phyloP scores from a whole-genome alignment of 2,888 invertebrate genomes.

The Himalopsyche tibetana region DNA sequence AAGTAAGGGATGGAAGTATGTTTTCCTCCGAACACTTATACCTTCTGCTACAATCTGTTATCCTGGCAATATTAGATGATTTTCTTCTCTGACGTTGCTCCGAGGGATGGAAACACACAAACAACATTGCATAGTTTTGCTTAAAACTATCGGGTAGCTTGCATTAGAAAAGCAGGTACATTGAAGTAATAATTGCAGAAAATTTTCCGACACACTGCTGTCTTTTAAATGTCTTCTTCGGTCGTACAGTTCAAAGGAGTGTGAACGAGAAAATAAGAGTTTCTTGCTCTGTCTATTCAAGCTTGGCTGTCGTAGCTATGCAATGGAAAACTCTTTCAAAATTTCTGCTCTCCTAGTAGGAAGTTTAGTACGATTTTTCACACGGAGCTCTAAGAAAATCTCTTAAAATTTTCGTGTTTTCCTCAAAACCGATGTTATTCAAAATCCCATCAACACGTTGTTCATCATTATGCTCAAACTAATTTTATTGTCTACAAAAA shows the following conservation, averaged over 20 bases:
- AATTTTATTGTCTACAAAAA: neutral
- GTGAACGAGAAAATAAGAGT: conserved; percentile 54
- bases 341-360: conserved; percentile 58
- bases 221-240: neutral
- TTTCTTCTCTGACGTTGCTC: conserved; percentile 65
- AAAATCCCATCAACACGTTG: neutral
- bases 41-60: conserved; percentile 45
- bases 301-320: neutral
- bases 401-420: conserved; percentile 45
- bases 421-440: neutral
- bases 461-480: neutral
- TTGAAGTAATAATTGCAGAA: neutral
- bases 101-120: conserved; percentile 45
- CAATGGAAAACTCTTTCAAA: conserved; percentile 47
- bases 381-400: conserved; percentile 64
- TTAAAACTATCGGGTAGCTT: conserved; percentile 52
- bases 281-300: conserved; percentile 45
- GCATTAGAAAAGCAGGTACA: conserved; percentile 63
- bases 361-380: conserved; percentile 65
- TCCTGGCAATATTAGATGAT: conserved; percentile 59
- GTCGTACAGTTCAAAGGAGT: conserved; percentile 15
- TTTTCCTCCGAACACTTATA: conserved; percentile 45
- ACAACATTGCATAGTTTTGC: conserved; percentile 35
- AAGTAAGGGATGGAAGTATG: conserved; percentile 23
- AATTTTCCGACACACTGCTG: neutral